Conservation (phyloP, 1,140 invertebrate species). For the Listronotus oregonensis region DNA sequence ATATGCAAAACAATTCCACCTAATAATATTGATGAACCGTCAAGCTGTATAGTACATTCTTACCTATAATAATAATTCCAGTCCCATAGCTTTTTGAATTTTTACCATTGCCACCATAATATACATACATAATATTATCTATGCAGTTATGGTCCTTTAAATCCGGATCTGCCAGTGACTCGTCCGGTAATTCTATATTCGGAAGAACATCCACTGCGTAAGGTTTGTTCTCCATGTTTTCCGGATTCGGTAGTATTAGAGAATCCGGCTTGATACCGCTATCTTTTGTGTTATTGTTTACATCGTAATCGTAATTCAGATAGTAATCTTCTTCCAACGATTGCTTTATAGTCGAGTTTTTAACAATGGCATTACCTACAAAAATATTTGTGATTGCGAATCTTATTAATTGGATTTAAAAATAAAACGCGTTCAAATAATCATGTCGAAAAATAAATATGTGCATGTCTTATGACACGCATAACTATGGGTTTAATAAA, state of each 20-base stretch:
- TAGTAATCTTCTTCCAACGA: constrained; percentile 31
- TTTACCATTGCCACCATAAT: constrained; percentile 58
- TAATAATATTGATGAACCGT: too few relatives aligned
- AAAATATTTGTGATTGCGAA: constrained; percentile 13
- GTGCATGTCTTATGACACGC: too few relatives aligned
- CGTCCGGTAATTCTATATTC: constrained; percentile 52
- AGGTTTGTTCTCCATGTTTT: constrained; percentile 44
- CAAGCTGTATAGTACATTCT: too few relatives aligned
- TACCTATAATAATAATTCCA: constrained; percentile 52
- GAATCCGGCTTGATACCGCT: constrained; percentile 43
- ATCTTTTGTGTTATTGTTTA: constrained; percentile 43
- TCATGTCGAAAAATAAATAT: too few relatives aligned
- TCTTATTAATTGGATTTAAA: too few relatives aligned
- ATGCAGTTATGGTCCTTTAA: constrained; percentile 61
- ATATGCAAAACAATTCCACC: too few relatives aligned
- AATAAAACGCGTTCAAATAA: too few relatives aligned
- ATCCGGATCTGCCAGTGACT: constrained; percentile 54
- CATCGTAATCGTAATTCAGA: constrained; percentile 51
- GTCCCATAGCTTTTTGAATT: constrained; percentile 51
- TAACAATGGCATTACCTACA: constrained; percentile 13
- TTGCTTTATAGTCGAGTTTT: constrained; percentile 43
- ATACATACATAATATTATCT: constrained; percentile 64
- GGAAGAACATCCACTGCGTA: constrained; percentile 50
- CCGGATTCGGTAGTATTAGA: constrained; percentile 53
- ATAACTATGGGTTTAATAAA: too few relatives aligned